Evolutionary conservation across 30 jellyfish, hydroid and myxozoan genomes (phyloP).

Genomic region (Aurelia coerulea): DNA sequence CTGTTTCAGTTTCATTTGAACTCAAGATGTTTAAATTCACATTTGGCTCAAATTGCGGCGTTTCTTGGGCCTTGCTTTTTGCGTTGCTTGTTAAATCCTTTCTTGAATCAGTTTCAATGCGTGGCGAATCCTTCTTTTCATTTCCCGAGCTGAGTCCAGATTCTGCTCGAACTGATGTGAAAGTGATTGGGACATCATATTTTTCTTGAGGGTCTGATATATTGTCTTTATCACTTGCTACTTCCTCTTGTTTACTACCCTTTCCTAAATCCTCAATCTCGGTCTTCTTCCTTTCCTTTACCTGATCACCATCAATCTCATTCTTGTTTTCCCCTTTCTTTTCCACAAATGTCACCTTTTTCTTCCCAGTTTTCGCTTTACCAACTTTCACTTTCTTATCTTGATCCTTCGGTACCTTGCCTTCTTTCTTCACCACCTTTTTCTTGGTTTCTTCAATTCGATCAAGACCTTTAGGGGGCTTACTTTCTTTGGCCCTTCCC

Average conservation of each 20-base stretch:
- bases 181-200: conserved; percentile 60
- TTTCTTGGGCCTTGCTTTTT: background rate
- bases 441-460: conserved; percentile 27
- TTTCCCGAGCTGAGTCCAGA: conserved; percentile 10
- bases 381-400: conserved; percentile 16
- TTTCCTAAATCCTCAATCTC: conserved; percentile 1
- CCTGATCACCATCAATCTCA: conserved; percentile 6
- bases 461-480: conserved; percentile 60
- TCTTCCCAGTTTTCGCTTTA: conserved; percentile 20
- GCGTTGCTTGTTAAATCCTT: background rate
- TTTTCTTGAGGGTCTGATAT: conserved; percentile 29
- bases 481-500: conserved; percentile 44
- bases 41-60: background rate
- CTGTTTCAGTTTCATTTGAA: conserved; percentile 58
- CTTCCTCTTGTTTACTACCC: background rate
- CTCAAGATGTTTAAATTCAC: conserved; percentile 10
- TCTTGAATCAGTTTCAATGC: background rate
- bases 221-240: background rate
- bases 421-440: conserved; percentile 25
- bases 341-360: conserved; percentile 30
- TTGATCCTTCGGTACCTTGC: conserved; percentile 16
- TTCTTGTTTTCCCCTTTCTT: background rate
- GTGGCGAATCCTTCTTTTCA: background rate
- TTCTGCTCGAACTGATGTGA: conserved; percentile 34
- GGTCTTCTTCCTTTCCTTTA: conserved; percentile 5